A percentile compares a stretch with the other conserved stretches of the same genome.
Conservation (phyloP, 2,888 invertebrate species). For the Aplocera efformata region DNA sequence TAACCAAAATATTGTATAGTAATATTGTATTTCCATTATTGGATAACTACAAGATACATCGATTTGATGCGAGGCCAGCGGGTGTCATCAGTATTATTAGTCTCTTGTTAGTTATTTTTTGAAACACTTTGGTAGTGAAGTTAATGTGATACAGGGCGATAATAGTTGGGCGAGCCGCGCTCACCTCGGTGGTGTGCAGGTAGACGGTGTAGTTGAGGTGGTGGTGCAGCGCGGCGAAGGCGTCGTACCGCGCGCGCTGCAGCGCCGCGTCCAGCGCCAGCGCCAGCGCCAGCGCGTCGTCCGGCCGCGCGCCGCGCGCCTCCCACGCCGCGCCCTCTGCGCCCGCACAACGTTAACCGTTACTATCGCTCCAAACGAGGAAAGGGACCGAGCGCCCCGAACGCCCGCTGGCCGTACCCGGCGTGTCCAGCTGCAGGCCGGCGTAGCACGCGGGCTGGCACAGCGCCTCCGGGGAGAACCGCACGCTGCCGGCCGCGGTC, state of each 20-base stretch:
- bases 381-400: no score
- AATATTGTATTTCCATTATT: no score
- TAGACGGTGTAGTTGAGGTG: slow-evolving; percentile 84
- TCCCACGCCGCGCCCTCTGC: slow-evolving; percentile 24
- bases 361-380: no score
- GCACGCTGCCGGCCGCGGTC: slow-evolving; percentile 80
- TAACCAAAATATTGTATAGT: no score
- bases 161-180: slow-evolving; percentile 83
- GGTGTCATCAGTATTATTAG: no score
- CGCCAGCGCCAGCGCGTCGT: slow-evolving; percentile 18
- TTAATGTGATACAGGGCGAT: no score
- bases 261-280: slow-evolving; percentile 26
- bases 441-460: slow-evolving; percentile 89
- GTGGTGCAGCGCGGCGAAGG: slow-evolving; percentile 10
- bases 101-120: no score
- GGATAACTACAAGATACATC: no score
- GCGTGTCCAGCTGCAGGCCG: slow-evolving; percentile 83
- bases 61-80: no score
- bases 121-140: no score
- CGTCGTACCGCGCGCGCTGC: slow-evolving; percentile 28
- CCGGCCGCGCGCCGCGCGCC: slow-evolving; percentile 12
- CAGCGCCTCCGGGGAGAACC: slow-evolving; percentile 85
- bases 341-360: slow-evolving; percentile 1
- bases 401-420: slow-evolving; percentile 66
- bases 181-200: slow-evolving; percentile 84